Evolutionary conservation across 2,888 invertebrate genomes (phyloP), one percentile per base, ranked within the genome.

Genomic region (Coleophora flavipennella): DNA sequence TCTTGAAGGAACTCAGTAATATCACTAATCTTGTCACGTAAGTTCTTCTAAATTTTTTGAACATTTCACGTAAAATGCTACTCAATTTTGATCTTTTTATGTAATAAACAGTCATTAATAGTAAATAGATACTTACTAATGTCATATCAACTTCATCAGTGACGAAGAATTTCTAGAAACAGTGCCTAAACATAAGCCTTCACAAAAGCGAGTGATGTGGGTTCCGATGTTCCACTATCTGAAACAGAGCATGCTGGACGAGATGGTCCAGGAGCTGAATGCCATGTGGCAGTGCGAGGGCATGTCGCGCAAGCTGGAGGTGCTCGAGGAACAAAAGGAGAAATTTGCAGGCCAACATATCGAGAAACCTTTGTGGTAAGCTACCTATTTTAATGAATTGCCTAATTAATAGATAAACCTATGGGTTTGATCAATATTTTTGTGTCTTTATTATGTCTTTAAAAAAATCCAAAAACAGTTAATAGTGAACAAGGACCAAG

Each of bases 241-340:
- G 39, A 83, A 81, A 53, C 74, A 79, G 57, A 62, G 66, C 2
- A 74, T 85, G 35, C 57, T 72, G 8, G 68, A 74, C 46, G 78
- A 77, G 48, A 77, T 85, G 71, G 59, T 78, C 7, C 71, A 78
- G 44, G 81, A 84, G 52, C 48, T 83, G 33, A 68, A 60, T 48
- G 57, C 67, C 2, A 76, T 85, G 80, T 85, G 85, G 85, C 62
- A 73, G 42, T 72, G 72, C 49, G 84, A 85, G 52, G 68, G 75
- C 42, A 78, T 85, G 69, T 59, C 67, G 10, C 59, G 66, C 31
- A 85, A 81, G 50, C 49, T 80, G 31, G 76, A 75, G 46, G 47
- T 60, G 33, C 55, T 81, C 31, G 77, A 79, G 46, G 73, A 73
- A 42, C 84, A 80, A 49, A 77, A 67, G 41, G 76, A 76, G 46